Base-by-base conservation (phyloP, 1,140 invertebrate species). In the Drepana arcuata region DNA sequence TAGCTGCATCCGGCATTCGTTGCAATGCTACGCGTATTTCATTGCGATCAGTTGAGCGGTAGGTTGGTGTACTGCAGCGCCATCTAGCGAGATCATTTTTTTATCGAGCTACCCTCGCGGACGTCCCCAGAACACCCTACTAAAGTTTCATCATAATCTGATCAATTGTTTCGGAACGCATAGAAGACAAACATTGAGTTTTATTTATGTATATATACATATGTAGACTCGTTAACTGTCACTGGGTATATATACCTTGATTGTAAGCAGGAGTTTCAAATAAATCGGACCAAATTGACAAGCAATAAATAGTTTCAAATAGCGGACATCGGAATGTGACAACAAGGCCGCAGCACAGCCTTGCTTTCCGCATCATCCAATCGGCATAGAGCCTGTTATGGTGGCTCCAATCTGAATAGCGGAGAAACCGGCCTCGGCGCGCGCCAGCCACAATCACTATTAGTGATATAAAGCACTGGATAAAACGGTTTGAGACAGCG, bases 391-490 rank as follows among this genome's bases (percentile, higher is more conserved):
- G 56, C 55, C 53, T 54, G 67, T 61, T 65, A 61, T 58, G 54
- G 34, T 54, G 57, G 49, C 49, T 66, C 48, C 55, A 62, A 66
- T 70, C 60, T 53, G 59, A 68, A 68, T 65, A 70, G 57, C 57
- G 45, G 52, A 50, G 41, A 52, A 75, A 75, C 70, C 75, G 72
- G 75, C 65, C 59, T 34, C 50, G 59, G 69, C 73, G 55, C 67
- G 66, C 55, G 72, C 75, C 65, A 66, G 6, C 18, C n/a, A n/a
- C 70, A 63, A 57, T 66, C 51, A 58, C 61, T 71, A 74, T 74
- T 77, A 77, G 65, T 52, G 63, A 67, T 69, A 77, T 80, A 75
- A 80, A 80, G 53, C 74, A 71, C 61, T 63, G 69, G 74, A 73
- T 74, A 74, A 70, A 80, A 68, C 64, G 56, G 59, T 55, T 30